A percentile compares a stretch with the other conserved stretches of the same genome.
These are phyloP conservation scores for Porites evermanni DNA, from an alignment of 92 coral and sea anemone species.

Conservation along the genomic window DNA sequence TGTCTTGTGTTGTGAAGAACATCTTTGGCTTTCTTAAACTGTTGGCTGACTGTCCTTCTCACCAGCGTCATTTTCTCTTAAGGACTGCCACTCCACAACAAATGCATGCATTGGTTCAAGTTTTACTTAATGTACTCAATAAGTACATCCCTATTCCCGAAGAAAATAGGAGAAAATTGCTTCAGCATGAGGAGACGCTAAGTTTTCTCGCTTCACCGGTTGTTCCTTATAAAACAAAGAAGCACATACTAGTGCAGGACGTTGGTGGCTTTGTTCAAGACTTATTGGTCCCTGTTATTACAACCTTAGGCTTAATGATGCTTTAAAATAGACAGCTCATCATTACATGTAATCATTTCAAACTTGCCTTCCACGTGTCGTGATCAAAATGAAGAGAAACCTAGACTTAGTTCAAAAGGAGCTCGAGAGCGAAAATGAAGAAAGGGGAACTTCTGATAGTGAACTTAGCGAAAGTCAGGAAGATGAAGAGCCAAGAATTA, in stretches of 20 bases:
- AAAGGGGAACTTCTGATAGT: not conserved
- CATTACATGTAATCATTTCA: not conserved
- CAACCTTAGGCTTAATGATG: not conserved
- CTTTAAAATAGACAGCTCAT: not conserved
- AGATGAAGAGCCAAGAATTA: not conserved
- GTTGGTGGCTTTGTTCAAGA: constrained; percentile 36
- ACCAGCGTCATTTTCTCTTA: too few relatives aligned
- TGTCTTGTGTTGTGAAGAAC: too few relatives aligned
- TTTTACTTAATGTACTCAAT: too few relatives aligned
- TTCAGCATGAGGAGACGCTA: not conserved
- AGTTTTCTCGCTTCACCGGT: too few relatives aligned
- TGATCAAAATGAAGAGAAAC: not conserved
- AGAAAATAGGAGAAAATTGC: not conserved
- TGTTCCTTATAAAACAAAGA: not conserved
- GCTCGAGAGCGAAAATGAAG: not conserved
- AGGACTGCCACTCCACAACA: too few relatives aligned
- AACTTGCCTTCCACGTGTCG: not conserved
- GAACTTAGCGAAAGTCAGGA: not conserved
- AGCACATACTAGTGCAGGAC: constrained; percentile 19
- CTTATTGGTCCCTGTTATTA: constrained; percentile 23
- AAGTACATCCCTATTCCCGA: too few relatives aligned
- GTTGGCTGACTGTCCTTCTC: too few relatives aligned
- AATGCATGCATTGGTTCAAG: too few relatives aligned
- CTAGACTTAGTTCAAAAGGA: not conserved
- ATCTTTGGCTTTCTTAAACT: too few relatives aligned